Conservation (phyloP, 2,113 vertebrate genomes). For the Siniperca chuatsi region DNA sequence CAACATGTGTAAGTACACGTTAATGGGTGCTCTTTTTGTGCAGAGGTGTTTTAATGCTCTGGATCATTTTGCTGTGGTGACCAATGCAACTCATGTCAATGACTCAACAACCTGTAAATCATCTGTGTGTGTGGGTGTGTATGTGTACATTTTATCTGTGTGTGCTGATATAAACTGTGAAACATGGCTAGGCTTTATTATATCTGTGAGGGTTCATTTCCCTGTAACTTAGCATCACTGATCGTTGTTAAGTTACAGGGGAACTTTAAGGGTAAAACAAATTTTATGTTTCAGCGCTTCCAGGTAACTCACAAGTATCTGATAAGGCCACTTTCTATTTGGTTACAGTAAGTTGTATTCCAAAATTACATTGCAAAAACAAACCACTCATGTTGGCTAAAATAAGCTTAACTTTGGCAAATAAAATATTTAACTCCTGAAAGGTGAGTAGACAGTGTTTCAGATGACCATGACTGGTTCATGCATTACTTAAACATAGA, state of each 20-base stretch:
- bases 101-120: constrained; percentile 2
- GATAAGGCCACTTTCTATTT: not conserved
- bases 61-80: not conserved
- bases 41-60: not conserved
- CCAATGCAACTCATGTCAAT: not conserved
- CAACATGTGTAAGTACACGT: not conserved
- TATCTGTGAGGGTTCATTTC: constrained; percentile 2
- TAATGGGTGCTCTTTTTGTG: not conserved
- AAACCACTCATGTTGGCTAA: not conserved
- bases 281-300: not conserved
- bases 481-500: not conserved
- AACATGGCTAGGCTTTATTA: not conserved
- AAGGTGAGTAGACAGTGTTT: not conserved
- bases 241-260: constrained; percentile 27
- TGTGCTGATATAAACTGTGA: not conserved
- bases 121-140: not conserved
- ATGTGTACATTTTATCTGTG: constrained; percentile 1
- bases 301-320: constrained; percentile 1
- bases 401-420: not conserved
- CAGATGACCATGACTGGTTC: not conserved
- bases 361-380: not conserved
- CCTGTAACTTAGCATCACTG: constrained; percentile 25
- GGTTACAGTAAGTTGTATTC: not conserved
- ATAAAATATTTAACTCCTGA: not conserved
- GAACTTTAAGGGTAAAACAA: constrained; percentile 5